Evolutionary conservation across 2,797 vertebrate species (phyloP).

Genomic region (Poecilia picta): DNA sequence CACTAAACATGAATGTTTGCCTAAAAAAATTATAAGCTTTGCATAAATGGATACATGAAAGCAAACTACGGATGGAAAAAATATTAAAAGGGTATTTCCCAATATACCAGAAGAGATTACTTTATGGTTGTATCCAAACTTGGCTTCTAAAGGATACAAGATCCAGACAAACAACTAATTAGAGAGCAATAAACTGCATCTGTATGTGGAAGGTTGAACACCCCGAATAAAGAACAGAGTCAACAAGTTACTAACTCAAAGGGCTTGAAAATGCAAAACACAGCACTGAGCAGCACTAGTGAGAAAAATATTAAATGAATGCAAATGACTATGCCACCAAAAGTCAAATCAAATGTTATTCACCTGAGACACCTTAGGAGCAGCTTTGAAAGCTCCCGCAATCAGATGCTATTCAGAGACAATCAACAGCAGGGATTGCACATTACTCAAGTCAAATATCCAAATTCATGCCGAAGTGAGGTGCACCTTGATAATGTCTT

Average conservation of each 20-base stretch:
- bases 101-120: conserved; percentile 4
- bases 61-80: neutral
- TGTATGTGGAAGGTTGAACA: neutral
- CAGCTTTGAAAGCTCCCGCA: conserved; percentile 39
- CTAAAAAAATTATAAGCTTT: conserved; percentile 63
- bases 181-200: conserved; percentile 21
- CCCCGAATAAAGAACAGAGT: conserved; percentile 20
- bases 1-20: conserved; percentile 65
- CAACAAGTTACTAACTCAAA: conserved; percentile 55
- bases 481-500: conserved; percentile 48
- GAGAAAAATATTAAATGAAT: conserved; percentile 58
- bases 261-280: conserved; percentile 28
- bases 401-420: conserved; percentile 67
- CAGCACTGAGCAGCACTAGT: conserved; percentile 11
- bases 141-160: conserved; percentile 18
- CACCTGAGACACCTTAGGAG: conserved; percentile 34
- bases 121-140: conserved; percentile 20
- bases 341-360: conserved; percentile 66
- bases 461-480: conserved; percentile 41
- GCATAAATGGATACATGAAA: conserved; percentile 12
- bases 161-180: conserved; percentile 44
- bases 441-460: conserved; percentile 60
- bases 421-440: conserved; percentile 41
- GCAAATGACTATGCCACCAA: conserved; percentile 42
- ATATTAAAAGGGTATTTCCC: conserved; percentile 5